Percentiles rank a stretch among this genome's conserved stretches.
Evolutionary conservation across 2,113 vertebrate species (phyloP).

Genomic region (Forbesichthys agassizii): DNA sequence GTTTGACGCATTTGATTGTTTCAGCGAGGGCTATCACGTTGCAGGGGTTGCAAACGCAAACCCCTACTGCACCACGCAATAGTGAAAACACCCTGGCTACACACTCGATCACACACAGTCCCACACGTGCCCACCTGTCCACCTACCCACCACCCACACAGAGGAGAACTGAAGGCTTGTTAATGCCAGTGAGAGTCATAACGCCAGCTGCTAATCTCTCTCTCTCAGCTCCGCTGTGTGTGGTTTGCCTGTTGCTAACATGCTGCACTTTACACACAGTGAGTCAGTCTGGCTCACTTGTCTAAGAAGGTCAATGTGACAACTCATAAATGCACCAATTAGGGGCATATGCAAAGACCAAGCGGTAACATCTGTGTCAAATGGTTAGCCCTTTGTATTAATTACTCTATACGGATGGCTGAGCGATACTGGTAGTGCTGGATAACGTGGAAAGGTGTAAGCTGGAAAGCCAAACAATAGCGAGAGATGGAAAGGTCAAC

Average conservation of each 20-base stretch:
- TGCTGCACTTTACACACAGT: constrained; percentile 41
- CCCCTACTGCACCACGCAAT: too few relatives aligned
- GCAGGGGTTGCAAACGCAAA: too few relatives aligned
- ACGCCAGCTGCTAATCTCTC: constrained; percentile 41
- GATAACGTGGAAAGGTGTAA: background rate
- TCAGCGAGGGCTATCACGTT: too few relatives aligned
- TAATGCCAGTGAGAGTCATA: constrained; percentile 52
- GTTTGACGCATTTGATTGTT: too few relatives aligned
- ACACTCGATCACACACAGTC: constrained; percentile 38
- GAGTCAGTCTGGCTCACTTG: constrained; percentile 48
- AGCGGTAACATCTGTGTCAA: constrained; percentile 7
- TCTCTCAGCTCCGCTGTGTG: constrained; percentile 41
- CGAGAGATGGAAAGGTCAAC: constrained; percentile 22
- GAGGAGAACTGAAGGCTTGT: background rate
- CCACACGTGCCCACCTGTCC: background rate
- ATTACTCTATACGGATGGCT: constrained; percentile 14
- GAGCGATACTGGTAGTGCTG: background rate
- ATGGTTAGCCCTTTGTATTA: background rate
- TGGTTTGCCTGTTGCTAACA: constrained; percentile 47
- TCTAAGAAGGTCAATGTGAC: constrained; percentile 53
- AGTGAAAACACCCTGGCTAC: constrained; percentile 11
- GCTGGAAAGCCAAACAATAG: background rate
- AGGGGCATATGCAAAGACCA: constrained; percentile 18
- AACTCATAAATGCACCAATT: constrained; percentile 46
- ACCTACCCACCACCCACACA: constrained; percentile 12